These are phyloP conservation scores for Leptobrachium leishanense DNA, from an alignment of 2,113 vertebrate genomes.

Conservation along the genomic window DNA sequence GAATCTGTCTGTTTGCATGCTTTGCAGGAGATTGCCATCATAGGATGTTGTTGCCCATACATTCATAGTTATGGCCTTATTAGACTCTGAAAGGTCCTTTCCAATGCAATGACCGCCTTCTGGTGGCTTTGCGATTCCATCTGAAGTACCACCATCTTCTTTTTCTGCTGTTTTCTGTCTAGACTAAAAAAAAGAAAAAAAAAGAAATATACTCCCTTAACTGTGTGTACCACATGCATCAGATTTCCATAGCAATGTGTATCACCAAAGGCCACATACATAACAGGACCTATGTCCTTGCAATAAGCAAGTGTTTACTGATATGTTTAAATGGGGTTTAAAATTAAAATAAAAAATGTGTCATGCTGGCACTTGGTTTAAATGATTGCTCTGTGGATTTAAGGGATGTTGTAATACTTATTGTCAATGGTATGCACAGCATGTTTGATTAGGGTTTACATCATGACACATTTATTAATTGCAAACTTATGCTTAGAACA, in stretches of 20 bases:
- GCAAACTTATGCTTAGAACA: no score
- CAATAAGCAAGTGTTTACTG: no score
- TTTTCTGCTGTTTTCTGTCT: slow-evolving; percentile 24
- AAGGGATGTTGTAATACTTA: no score
- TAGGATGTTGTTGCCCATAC: slow-evolving; percentile 1
- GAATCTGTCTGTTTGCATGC: background rate
- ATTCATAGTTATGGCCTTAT: background rate
- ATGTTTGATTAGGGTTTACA: no score
- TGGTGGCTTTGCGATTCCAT: background rate
- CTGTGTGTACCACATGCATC: background rate
- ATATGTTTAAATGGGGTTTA: no score
- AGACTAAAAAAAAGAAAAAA: slow-evolving; percentile 14
- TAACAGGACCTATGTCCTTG: no score
- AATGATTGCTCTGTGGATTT: no score
- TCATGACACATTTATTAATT: no score
- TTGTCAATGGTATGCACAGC: no score
- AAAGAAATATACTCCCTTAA: background rate
- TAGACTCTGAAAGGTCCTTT: background rate
- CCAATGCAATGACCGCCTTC: slow-evolving; percentile 19
- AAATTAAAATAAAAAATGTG: no score
- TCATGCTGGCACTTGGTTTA: no score
- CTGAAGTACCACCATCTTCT: background rate
- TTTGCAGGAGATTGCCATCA: background rate
- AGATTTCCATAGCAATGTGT: background rate
- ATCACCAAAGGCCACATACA: no score